These are phyloP conservation scores for Aurelia sp. DNA, from an alignment of 30 jellyfish, hydroid and myxozoan genomes.

Conservation along the genomic window DNA sequence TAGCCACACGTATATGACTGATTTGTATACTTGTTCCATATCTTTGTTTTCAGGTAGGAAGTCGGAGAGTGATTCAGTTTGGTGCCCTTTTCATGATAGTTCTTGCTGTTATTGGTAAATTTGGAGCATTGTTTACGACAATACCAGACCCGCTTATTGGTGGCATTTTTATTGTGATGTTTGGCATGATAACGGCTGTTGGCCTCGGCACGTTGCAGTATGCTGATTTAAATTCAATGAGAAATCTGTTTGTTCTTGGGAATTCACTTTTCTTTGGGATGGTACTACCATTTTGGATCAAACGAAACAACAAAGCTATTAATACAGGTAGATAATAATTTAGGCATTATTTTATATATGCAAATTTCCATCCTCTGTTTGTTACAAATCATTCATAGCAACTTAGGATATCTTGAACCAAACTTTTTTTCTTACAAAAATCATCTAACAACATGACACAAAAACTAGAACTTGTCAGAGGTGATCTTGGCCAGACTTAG, in stretches of 20 bases:
- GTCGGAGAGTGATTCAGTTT: slow-evolving; percentile 92
- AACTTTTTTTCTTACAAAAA: too few relatives aligned
- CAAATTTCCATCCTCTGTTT: too few relatives aligned
- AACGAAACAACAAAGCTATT: slow-evolving; percentile 48
- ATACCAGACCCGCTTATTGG: slow-evolving; percentile 98
- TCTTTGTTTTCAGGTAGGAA: slow-evolving; percentile 82
- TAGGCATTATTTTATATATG: too few relatives aligned
- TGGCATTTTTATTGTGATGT: slow-evolving; percentile 92
- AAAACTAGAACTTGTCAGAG: too few relatives aligned
- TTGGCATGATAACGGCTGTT: slow-evolving; percentile 98
- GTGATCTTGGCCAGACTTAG: too few relatives aligned
- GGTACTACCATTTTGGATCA: slow-evolving; percentile 94
- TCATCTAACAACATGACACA: too few relatives aligned
- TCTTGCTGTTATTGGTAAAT: slow-evolving; percentile 90
- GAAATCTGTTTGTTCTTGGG: slow-evolving; percentile 92
- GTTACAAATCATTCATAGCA: too few relatives aligned
- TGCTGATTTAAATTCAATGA: slow-evolving; percentile 82
- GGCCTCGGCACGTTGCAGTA: slow-evolving; percentile 92
- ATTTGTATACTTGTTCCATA: too few relatives aligned
- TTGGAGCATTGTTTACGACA: slow-evolving; percentile 96
- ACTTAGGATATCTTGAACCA: too few relatives aligned
- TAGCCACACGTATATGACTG: too few relatives aligned
- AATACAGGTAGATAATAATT: slow-evolving; percentile 58
- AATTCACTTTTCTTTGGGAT: slow-evolving; percentile 84
- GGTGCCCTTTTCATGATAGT: slow-evolving; percentile 93